phyloP scores from a whole-genome alignment of 2,797 vertebrate species.

The Cephalopachus bancanus region DNA sequence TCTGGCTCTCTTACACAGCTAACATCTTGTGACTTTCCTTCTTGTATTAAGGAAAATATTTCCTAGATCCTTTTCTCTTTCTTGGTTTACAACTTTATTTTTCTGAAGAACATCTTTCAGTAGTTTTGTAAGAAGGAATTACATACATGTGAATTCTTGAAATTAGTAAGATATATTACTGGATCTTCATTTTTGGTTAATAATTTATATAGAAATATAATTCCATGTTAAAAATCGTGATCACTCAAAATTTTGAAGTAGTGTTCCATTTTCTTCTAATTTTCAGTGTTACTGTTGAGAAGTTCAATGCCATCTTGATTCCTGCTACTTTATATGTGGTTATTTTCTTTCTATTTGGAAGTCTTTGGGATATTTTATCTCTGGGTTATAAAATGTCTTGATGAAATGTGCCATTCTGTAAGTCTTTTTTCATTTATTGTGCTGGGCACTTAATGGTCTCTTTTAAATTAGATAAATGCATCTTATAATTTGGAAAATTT shows the following conservation, averaged over 20 bases:
- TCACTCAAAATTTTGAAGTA: conserved; percentile 9
- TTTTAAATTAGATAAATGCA: neutral
- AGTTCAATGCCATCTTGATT: neutral
- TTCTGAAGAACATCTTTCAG: neutral
- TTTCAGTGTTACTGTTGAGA: conserved; percentile 9
- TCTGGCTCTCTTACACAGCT: neutral
- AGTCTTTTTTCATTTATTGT: neutral
- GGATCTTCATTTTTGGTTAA: neutral
- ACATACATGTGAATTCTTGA: neutral
- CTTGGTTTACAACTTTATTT: conserved; percentile 1
- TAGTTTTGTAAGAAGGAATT: neutral
- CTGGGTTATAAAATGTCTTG: neutral
- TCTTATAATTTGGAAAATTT: conserved; percentile 38
- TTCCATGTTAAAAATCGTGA: neutral
- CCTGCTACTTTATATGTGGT: neutral
- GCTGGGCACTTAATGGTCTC: too few species aligned
- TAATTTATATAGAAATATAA: conserved; percentile 24
- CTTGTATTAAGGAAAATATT: neutral
- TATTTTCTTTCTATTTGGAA: neutral
- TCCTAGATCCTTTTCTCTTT: neutral
- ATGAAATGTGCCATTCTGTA: neutral
- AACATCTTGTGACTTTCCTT: neutral
- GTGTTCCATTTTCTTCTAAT: conserved; percentile 3
- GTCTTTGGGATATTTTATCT: neutral
- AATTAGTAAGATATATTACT: neutral